Evolutionary conservation across 2,113 vertebrate genomes (phyloP).

Genomic region (Cromileptes altivelis): DNA sequence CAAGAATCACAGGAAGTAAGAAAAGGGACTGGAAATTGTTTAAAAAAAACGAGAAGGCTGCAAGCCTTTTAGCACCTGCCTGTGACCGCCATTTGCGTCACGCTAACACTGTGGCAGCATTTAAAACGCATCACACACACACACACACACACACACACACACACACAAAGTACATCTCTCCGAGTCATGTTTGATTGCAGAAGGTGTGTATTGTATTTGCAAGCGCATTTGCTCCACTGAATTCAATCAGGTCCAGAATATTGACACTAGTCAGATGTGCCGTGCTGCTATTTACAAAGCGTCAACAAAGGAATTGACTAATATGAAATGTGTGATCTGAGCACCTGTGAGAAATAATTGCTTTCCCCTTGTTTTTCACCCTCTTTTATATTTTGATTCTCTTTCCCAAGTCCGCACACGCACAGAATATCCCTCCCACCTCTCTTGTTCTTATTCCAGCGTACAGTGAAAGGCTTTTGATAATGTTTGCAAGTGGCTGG

Average conservation of each 20-base stretch:
- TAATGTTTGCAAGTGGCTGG: conserved; percentile 51
- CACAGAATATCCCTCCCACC: neutral
- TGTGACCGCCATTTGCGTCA: neutral
- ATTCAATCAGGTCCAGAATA: conserved; percentile 55
- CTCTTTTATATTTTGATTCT: conserved; percentile 22
- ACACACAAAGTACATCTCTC: neutral
- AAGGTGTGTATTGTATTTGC: conserved; percentile 23
- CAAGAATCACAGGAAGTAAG: neutral
- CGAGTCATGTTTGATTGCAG: conserved; percentile 9
- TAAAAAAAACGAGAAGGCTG: neutral
- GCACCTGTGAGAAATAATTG: conserved; percentile 41
- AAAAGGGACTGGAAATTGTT: neutral
- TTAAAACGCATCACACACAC: neutral
- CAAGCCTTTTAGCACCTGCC: conserved; percentile 18
- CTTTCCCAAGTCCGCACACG: neutral
- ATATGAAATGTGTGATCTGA: conserved; percentile 46
- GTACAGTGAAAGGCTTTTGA: conserved; percentile 42
- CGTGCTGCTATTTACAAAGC: conserved; percentile 50
- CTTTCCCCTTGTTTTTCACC: conserved; percentile 7
- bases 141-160: neutral
- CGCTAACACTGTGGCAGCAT: neutral
- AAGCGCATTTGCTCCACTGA: conserved; percentile 41
- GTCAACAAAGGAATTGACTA: conserved; percentile 54
- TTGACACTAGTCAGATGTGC: conserved; percentile 40
- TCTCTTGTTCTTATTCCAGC: conserved; percentile 24